Conservation (phyloP, 2,888 invertebrate genomes). For the Tipula helvola region DNA sequence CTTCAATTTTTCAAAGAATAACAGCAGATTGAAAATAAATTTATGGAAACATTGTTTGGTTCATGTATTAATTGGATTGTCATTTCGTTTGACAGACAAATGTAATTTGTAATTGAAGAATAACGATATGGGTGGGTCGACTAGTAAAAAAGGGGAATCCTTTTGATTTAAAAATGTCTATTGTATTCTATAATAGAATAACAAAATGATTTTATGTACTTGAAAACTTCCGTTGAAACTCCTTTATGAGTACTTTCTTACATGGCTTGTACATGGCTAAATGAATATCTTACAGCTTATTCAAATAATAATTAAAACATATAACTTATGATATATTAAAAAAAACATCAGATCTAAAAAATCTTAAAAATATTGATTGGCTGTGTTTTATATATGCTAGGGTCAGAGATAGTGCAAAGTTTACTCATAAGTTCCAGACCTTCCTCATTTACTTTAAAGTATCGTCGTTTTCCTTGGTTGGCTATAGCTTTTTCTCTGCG, state of each 20-base stretch:
- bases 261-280: too few species aligned
- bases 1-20: background rate
- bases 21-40: background rate
- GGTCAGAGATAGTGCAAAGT: too few species aligned
- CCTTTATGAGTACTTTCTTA: background rate
- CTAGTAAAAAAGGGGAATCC: background rate
- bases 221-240: background rate
- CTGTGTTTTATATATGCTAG: too few species aligned
- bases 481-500: too few species aligned
- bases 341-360: too few species aligned
- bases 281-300: too few species aligned
- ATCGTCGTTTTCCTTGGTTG: too few species aligned
- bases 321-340: too few species aligned
- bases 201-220: background rate
- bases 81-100: background rate
- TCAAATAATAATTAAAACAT: too few species aligned
- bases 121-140: background rate
- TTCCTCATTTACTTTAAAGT: too few species aligned
- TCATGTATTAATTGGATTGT: background rate
- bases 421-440: too few species aligned
- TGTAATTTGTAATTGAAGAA: background rate
- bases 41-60: background rate
- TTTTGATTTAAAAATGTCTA: background rate
- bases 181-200: background rate
- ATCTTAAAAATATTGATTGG: too few species aligned